Evolutionary conservation across 2,888 invertebrate genomes (phyloP), one percentile per base, ranked within the genome.

Genomic region (Cantharis rufa): DNA sequence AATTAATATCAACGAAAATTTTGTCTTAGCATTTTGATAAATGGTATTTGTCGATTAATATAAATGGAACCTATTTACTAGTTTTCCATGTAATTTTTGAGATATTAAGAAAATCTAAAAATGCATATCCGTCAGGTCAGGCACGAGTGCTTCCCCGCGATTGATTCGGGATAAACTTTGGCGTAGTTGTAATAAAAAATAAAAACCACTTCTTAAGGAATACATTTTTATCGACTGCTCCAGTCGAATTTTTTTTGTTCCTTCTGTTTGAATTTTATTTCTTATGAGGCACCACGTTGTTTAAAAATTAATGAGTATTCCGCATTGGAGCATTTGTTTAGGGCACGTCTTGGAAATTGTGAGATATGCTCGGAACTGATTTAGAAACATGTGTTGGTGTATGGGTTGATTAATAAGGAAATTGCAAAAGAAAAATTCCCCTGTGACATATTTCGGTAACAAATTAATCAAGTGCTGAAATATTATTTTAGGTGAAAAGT

Each of bases 401-500:
- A 7, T n/a, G 48, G 48, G 48, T 48, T 48, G 48, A 48, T 48
- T 48, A 48, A 48, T 48, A 48, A n/a, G n/a, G 1, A 48, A 48
- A 9, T n/a, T 48, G 11, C 48, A 9, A 48, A 24, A 48, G 9
- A 48, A 48, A 48, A 48, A 48, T n/a, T 48, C 7, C 48, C n/a
- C 13, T 1, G 48, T 48, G 48, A 48, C 48, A 48, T 48, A n/a
- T 48, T n/a, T 2, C n/a, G 48, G 48, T 48, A n/a, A 48, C 48
- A 48, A 48, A 48, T 48, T 48, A 71, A 72, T 68, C 72, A 69
- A 72, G 69, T 69, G 32, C 72, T 72, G n/a, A 72, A 76, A 72
- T 76, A 70, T 76, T 76, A 76, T 69, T 72, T 72, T 72, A 21
- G 70, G n/a, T 24, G 69, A 69, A 68, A 63, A 32, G 64, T 32